These are phyloP conservation scores for Arenicola marina DNA, from an alignment of 2,888 invertebrate species.

Conservation along the genomic window DNA sequence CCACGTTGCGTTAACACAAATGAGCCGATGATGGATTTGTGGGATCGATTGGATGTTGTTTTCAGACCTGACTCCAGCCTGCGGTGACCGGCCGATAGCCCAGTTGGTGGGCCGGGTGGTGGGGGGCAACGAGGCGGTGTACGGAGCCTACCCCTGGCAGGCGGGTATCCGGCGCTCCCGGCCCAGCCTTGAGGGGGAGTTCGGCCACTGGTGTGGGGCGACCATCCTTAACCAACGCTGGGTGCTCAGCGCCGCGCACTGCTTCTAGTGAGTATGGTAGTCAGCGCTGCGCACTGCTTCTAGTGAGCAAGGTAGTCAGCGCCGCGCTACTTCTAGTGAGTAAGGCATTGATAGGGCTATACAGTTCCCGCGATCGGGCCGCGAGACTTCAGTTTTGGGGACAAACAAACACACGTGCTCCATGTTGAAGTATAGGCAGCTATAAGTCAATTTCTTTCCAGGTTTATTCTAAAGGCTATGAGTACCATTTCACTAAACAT, in stretches of 20 bases:
- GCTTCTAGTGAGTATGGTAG: no score
- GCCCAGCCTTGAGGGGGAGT: constrained; percentile 8
- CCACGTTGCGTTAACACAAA: background rate
- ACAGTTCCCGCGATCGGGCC: no score
- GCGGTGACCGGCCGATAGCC: constrained; percentile 30
- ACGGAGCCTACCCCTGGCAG: constrained; percentile 56
- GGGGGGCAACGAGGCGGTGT: constrained; percentile 43
- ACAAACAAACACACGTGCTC: no score
- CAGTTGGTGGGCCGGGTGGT: constrained; percentile 35
- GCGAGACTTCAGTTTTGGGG: no score
- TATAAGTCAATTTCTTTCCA: no score
- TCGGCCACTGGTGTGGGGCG: constrained; percentile 50
- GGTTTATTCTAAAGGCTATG: no score
- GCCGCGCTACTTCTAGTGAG: no score
- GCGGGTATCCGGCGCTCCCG: constrained; percentile 39
- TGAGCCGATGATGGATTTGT: background rate
- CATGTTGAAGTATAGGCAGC: no score
- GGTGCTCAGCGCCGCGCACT: constrained; percentile 53
- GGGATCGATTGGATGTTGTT: background rate
- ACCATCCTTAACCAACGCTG: constrained; percentile 47
- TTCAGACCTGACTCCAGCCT: no score
- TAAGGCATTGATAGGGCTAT: no score
- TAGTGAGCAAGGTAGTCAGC: constrained; percentile 41
- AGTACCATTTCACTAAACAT: no score
- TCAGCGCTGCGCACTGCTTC: constrained; percentile 59